phyloP scores from a whole-genome alignment of 2,113 vertebrate genomes.

The Gymnocephalus cernua region DNA sequence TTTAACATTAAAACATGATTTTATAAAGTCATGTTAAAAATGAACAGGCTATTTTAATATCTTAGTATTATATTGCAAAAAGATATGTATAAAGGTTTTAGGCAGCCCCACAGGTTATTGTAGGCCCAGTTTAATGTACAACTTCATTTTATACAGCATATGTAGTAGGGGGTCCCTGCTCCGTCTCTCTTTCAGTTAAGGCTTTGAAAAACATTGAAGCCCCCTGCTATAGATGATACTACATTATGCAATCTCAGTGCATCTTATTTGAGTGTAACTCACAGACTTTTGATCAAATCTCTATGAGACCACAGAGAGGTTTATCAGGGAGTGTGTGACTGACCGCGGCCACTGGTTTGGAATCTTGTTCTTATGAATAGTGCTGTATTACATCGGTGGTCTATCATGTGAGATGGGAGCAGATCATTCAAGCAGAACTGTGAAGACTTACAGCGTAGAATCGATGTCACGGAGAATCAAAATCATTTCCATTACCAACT shows the following conservation, averaged over 20 bases:
- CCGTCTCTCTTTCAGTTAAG: too few species aligned
- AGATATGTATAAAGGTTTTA: too few species aligned
- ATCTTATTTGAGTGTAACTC: not conserved
- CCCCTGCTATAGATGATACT: not conserved
- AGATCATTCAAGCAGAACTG: not conserved
- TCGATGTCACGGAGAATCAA: not conserved
- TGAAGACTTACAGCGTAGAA: slow-evolving; percentile 8
- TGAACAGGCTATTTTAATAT: too few species aligned
- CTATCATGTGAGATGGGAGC: slow-evolving; percentile 16
- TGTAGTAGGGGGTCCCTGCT: too few species aligned
- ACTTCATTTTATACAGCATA: too few species aligned
- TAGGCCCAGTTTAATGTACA: too few species aligned
- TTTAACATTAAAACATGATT: too few species aligned
- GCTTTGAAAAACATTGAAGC: too few species aligned
- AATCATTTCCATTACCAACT: not conserved
- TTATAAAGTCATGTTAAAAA: too few species aligned
- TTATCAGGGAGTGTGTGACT: not conserved
- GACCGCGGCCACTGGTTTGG: not conserved
- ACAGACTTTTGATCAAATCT: not conserved
- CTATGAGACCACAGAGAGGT: not conserved
- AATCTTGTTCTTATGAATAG: not conserved
- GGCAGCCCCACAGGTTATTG: too few species aligned
- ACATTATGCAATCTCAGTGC: not conserved
- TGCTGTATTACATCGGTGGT: not conserved
- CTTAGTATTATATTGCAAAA: too few species aligned